phyloP scores from a whole-genome alignment of 2,888 invertebrate genomes.

The Euplexia lucipara region DNA sequence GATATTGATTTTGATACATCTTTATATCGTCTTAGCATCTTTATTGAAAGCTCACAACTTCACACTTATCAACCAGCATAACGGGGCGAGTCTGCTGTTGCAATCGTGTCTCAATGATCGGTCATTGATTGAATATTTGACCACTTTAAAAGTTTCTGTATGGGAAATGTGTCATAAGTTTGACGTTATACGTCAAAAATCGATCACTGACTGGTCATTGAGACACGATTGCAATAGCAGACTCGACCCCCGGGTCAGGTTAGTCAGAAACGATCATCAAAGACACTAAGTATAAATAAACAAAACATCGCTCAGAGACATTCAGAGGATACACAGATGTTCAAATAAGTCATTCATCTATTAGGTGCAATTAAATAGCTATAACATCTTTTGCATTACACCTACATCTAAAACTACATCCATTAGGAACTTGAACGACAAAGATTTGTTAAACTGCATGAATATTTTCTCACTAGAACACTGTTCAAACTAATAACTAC shows the following conservation, averaged over 20 bases:
- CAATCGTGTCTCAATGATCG: no score
- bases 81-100: no score
- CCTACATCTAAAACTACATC: conserved; percentile 24
- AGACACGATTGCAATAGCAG: no score
- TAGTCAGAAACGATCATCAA: neutral
- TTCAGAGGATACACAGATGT: neutral
- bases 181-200: no score
- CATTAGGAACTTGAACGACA: conserved; percentile 60
- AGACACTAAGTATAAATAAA: conserved; percentile 5
- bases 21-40: neutral
- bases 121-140: no score
- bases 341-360: neutral
- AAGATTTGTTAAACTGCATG: conserved; percentile 76
- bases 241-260: no score
- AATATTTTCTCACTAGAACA: conserved; percentile 68
- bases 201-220: no score
- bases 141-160: no score
- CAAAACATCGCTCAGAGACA: neutral
- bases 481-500: conserved; percentile 62
- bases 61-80: neutral
- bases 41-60: neutral
- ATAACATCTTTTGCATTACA: conserved; percentile 18
- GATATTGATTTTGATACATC: neutral
- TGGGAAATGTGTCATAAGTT: no score
- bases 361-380: neutral